Evolutionary conservation across 2,888 invertebrate genomes (phyloP), one percentile per base, ranked within the genome.

Genomic region (Stenodera caucasica): DNA sequence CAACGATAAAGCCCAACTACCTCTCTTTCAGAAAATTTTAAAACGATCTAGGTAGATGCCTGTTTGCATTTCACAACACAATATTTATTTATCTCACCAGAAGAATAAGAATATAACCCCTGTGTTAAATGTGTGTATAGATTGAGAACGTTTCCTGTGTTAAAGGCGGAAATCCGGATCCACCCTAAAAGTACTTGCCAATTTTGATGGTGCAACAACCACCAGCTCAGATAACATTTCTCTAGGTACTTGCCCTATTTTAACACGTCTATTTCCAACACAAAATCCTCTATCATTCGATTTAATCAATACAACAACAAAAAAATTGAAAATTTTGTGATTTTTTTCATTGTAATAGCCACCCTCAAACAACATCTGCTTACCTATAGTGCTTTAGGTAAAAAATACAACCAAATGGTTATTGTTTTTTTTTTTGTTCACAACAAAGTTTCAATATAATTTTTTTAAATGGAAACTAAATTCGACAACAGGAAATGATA

Each of bases 171-270:
- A 73, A 72, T 72, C 70, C 72, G 68, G 65, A 32, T 59, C 69
- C 70, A 67, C 67, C 70, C 72, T 67, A 71, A 72, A 73, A 72
- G 69, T 73, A 73, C 73, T 73, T 73, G 70, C 68, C 71, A 72
- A 70, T 74, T 72, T 69, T 65, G 58, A 45, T 66, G 53, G 58
- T 62, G 61, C 61, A 61, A 62, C 60, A 32, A 21, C 56, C 58
- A 65, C 65, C 50, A 37, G 59, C 60, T 63, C 55, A 55, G 15
- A 58, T 60, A 60, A 63, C 49, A 45, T 45, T 45, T 18, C 12
- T 45, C 45, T 45, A 15, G n/a, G 15, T 37, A 15, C 21, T 45
- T 45, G 15, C 11, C 45, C 45, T 45, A 45, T 45, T 45, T 45
- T 45, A 4, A 4, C 45, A 45, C 4, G 21, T 18, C 9, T 21